These are phyloP conservation scores for Tokudaia tokunoshimensis DNA, from an alignment of 2,797 vertebrate species.

Conservation along the genomic window DNA sequence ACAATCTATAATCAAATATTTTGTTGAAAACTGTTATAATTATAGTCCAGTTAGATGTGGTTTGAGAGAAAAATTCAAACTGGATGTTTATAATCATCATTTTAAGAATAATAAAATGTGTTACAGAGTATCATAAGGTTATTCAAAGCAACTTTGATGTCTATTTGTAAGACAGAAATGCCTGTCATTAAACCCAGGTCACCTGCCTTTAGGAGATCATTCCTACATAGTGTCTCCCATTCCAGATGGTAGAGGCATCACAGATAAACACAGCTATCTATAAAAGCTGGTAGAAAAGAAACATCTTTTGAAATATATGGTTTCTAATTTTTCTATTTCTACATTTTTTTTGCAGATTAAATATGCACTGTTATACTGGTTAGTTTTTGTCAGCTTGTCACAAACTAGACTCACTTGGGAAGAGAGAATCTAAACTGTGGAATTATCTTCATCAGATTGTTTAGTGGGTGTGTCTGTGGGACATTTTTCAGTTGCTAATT, in stretches of 20 bases:
- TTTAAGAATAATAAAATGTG: slow-evolving; percentile 31
- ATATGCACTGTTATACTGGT: background rate
- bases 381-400: background rate
- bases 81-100: background rate
- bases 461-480: background rate
- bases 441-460: background rate
- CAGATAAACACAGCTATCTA: background rate
- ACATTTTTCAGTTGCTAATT: background rate
- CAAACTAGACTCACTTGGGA: background rate
- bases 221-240: background rate
- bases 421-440: background rate
- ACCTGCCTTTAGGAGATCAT: background rate
- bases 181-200: background rate
- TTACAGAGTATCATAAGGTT: background rate
- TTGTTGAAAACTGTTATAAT: background rate
- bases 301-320: slow-evolving; percentile 2
- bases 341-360: background rate
- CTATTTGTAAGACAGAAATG: background rate
- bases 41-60: background rate
- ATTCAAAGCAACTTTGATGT: background rate
- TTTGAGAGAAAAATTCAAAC: background rate
- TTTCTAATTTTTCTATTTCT: slow-evolving; percentile 39
- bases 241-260: background rate
- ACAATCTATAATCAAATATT: background rate
- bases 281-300: background rate